A percentile compares a stretch with the other conserved stretches of the same genome.
These are phyloP conservation scores for Periplaneta americana DNA, from an alignment of 1,140 invertebrate species.

Conservation along the genomic window DNA sequence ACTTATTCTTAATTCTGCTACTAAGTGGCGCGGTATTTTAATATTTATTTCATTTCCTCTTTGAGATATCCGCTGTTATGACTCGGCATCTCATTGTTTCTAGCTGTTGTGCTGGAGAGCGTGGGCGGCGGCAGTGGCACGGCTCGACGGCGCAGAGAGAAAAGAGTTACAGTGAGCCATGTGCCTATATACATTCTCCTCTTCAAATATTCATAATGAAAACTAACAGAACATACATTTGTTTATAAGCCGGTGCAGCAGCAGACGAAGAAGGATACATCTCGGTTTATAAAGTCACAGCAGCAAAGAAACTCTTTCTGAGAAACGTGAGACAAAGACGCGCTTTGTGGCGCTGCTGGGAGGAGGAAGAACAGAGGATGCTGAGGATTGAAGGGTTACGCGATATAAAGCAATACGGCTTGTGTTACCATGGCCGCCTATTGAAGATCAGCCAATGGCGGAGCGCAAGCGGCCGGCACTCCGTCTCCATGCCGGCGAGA, in stretches of 20 bases:
- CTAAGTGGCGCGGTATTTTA: no score
- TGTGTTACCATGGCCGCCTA: not conserved
- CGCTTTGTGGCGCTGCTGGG: not conserved
- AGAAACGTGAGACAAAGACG: not conserved
- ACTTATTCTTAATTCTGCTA: no score
- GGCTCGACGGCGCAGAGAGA: not conserved
- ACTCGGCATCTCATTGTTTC: no score
- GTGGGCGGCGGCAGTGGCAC: no score
- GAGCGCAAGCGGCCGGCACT: no score
- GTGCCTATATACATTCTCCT: not conserved
- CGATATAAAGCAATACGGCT: no score
- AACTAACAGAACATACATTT: conserved; percentile 10
- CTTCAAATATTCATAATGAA: conserved; percentile 10
- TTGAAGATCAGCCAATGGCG: no score
- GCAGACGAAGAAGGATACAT: not conserved
- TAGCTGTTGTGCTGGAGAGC: no score
- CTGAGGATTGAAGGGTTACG: not conserved
- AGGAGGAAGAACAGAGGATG: not conserved
- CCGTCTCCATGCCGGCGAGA: no score
- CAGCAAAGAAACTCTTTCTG: not conserved
- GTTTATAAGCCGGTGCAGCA: not conserved
- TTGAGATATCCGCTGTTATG: no score
- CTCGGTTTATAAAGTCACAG: not conserved
- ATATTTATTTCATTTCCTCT: no score
- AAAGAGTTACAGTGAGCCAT: not conserved